Base-by-base conservation (phyloP, 2,113 vertebrate species). In the Peucedramus taeniatus region DNA sequence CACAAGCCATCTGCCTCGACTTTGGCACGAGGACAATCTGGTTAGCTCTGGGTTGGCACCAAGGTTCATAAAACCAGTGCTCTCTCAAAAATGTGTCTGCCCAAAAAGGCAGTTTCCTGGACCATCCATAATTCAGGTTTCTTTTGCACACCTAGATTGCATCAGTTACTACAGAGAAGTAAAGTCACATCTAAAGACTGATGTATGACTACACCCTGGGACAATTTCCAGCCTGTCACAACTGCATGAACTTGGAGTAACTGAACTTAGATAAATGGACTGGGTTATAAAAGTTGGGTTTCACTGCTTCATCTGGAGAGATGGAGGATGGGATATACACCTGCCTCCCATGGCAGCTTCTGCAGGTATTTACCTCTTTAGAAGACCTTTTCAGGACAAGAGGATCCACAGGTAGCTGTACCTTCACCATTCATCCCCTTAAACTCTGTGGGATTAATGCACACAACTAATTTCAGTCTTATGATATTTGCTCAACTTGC, bases 401-500 rank as follows among this genome's bases (percentile, higher is more conserved):
- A 86, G 28, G 27, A 90, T 33, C 13, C 61, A 78, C 15, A 4
- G 28, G 26, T 11, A 54, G 21, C 9, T 82, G 27, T 28, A 27
- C 8, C 31, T 50, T 60, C 7, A 60, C 6, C n/a, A 31, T 42
- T 50, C 15, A 13, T 20, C 8, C 53, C 53, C 61, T 64, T 65
- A 50, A 76, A 70, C 15, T 37, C 31, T 12, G 11, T 20, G 42
- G 19, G 20, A 72, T 69, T 50, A 63, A 66, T 16, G 53, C 15
- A 37, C 2, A 51, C 9, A 68, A 37, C 13, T 70, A 76, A 68
- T 15, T 65, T 65, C 66, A 61, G 40, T 49, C 59, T n/a, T 61
- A 3, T 13, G 6, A 61, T n/a, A 24, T 0, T 1, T 2, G 1
- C 18, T 53, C 15, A 51, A 12, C 18, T 60, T 79, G 12, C 5